phyloP scores from a whole-genome alignment of 2,888 invertebrate species.

The Tetragonula carbonaria region DNA sequence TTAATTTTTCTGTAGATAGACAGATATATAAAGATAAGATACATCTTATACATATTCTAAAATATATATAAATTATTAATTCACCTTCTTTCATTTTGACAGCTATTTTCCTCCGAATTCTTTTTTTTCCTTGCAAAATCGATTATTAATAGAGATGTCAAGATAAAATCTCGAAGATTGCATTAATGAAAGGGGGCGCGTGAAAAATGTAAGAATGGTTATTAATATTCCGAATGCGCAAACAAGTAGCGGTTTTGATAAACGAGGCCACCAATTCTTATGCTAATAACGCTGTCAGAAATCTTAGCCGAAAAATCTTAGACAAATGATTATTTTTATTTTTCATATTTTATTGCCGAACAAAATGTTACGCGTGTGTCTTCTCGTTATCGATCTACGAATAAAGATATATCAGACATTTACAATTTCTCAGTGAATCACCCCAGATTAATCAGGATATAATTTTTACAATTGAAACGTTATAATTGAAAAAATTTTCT shows the following conservation, averaged over 20 bases:
- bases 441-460: not conserved
- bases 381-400: not conserved
- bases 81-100: not conserved
- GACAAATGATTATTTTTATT: slow-evolving; percentile 1
- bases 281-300: slow-evolving; percentile 39
- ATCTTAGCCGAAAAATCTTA: not conserved
- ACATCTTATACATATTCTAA: not conserved
- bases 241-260: slow-evolving; percentile 21
- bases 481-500: too few relatives aligned
- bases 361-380: not conserved
- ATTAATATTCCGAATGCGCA: slow-evolving; percentile 29
- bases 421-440: not conserved
- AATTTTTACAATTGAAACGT: too few relatives aligned
- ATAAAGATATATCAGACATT: not conserved
- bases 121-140: slow-evolving; percentile 10
- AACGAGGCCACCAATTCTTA: slow-evolving; percentile 42
- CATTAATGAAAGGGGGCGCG: slow-evolving; percentile 2
- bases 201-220: slow-evolving; percentile 34
- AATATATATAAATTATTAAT: not conserved
- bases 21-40: too few relatives aligned
- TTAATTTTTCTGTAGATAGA: too few relatives aligned
- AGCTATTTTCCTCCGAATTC: not conserved
- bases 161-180: slow-evolving; percentile 44
- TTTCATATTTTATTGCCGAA: not conserved
- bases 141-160: slow-evolving; percentile 43